A percentile compares a stretch with the other conserved stretches of the same genome.
phyloP scores from a whole-genome alignment of 2,888 invertebrate genomes.

The Carabus problematicus region DNA sequence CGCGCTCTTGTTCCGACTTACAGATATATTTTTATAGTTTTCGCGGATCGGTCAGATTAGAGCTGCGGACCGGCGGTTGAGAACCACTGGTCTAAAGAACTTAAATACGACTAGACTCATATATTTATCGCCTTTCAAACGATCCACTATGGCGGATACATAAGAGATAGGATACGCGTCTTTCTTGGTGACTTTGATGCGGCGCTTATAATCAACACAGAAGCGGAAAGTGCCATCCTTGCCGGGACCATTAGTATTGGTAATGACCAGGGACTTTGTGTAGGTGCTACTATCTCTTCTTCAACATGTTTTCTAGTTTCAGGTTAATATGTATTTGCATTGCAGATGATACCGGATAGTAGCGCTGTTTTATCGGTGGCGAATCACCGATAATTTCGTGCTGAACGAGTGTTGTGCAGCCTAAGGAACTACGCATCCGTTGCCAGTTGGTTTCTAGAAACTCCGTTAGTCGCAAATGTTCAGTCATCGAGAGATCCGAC shows the following conservation, averaged over 20 bases:
- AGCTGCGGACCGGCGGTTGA: no score
- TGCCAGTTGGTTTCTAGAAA: background rate
- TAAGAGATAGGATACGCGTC: no score
- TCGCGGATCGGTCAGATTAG: no score
- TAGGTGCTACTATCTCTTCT: slow-evolving; percentile 49
- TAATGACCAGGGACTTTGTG: slow-evolving; percentile 49
- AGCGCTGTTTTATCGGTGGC: slow-evolving; percentile 35
- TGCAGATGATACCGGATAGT: slow-evolving; percentile 42
- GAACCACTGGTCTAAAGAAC: no score
- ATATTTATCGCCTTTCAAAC: slow-evolving; percentile 46
- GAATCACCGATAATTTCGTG: slow-evolving; percentile 11
- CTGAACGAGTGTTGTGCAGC: background rate
- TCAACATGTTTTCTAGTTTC: no score
- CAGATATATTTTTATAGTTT: no score
- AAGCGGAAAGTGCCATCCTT: no score
- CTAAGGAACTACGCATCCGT: background rate
- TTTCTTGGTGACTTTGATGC: no score
- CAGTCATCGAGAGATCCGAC: background rate
- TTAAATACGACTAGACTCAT: no score
- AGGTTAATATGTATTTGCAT: slow-evolving; percentile 41
- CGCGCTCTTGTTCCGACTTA: no score
- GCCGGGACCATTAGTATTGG: slow-evolving; percentile 49
- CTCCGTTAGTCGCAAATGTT: background rate
- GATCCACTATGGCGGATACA: slow-evolving; percentile 47
- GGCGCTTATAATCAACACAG: no score